A percentile compares a stretch with the other conserved stretches of the same genome.
Conservation (phyloP, 2,888 invertebrate genomes). For the Leptinotarsa haldemani region DNA sequence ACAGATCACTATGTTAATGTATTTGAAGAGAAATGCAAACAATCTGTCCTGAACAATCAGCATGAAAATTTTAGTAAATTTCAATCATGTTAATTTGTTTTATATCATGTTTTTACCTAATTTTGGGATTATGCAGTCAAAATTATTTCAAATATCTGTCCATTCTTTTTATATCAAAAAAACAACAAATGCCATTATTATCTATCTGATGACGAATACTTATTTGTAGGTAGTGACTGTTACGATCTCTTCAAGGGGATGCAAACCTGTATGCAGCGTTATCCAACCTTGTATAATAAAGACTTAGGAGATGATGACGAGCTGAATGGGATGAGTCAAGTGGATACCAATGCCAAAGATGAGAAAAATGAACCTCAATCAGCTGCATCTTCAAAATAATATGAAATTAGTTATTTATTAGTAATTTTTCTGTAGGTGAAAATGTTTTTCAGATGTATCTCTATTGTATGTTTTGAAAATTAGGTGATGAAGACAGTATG, state of each 20-base stretch:
- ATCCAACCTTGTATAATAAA: conserved; percentile 86
- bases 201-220: conserved; percentile 13
- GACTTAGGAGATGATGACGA: conserved; percentile 74
- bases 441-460: neutral
- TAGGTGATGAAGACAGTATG: neutral
- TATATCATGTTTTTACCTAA: too few relatives aligned
- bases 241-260: conserved; percentile 89
- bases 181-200: too few relatives aligned
- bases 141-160: too few relatives aligned
- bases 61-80: too few relatives aligned
- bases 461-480: neutral
- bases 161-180: too few relatives aligned
- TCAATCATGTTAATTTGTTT: too few relatives aligned
- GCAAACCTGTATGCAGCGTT: conserved; percentile 90
- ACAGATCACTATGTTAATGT: too few relatives aligned
- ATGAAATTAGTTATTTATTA: conserved; percentile 15
- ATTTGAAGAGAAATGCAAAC: too few relatives aligned
- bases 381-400: conserved; percentile 18
- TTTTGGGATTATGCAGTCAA: too few relatives aligned
- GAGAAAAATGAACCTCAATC: conserved; percentile 18
- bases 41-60: too few relatives aligned
- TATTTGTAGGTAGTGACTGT: conserved; percentile 77
- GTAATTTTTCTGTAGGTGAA: conserved; percentile 1
- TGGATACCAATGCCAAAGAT: conserved; percentile 14
- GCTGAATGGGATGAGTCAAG: conserved; percentile 33